Base-by-base conservation (phyloP, 2,797 vertebrate genomes). In the Pampus argenteus region DNA sequence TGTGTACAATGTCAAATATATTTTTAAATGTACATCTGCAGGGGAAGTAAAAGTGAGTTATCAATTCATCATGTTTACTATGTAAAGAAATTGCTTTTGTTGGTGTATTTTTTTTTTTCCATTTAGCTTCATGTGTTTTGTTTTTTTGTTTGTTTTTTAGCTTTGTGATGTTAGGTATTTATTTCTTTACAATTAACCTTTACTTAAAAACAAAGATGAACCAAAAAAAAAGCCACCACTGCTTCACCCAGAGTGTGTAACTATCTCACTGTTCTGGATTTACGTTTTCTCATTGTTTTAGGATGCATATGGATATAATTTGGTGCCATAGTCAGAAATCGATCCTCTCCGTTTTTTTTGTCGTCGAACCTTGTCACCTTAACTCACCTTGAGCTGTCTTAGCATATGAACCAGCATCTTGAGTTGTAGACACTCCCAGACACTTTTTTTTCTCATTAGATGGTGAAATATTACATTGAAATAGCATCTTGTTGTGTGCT, bases 1-100 rank as follows among this genome's bases (percentile, higher is more conserved):
- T 78, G 77, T 89, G 89, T 92, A 92, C 82, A 88, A 80, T 91
- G 87, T 92, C 79, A 87, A 84, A 92, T 87, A 91, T 90, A 89
- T 93, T 93, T 92, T 92, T 88, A 80, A 86, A 86, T 84, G 83
- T 88, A 87, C 87, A 83, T 78, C 83, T 84, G 86, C 88, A 90
- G 91, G 88, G 90, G 88, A 83, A 75, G 69, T 74, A 55, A 81
- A 72, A 74, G 59, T 84, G 80, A 88, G 80, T 66, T 84, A 83
- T 85, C 67, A 80, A 83, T 88, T 81, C 78, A 79, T 86, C 83
- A 76, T 91, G 91, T 92, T 93, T 92, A 92, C 91, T 89, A 75
- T 94, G 92, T 93, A 93, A 93, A 91, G 76, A 84, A 78, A 82
- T 82, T 79, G 86, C 79, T 79, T 90, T 85, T 84, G 56, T 75